These are phyloP conservation scores for Centropus bengalensis DNA, from an alignment of 2,113 vertebrate species.

Conservation along the genomic window DNA sequence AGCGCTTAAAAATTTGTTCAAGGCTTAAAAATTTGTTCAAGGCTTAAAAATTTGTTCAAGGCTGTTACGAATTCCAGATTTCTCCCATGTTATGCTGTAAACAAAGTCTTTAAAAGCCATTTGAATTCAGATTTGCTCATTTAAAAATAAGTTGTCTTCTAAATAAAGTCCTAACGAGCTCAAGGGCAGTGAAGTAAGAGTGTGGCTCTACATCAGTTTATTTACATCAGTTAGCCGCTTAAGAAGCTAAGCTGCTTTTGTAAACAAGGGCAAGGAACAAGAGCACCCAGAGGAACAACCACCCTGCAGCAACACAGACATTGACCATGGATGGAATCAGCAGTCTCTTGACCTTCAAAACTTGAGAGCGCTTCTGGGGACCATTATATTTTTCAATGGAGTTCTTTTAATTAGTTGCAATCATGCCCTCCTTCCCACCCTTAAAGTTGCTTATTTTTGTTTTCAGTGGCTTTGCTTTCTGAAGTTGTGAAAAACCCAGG, in stretches of 20 bases:
- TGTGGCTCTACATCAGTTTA: background rate
- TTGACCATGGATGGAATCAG: background rate
- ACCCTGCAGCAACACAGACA: background rate
- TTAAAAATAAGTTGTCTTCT: background rate
- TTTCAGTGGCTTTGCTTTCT: background rate
- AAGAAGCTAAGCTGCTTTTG: background rate
- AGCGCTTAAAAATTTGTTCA: background rate
- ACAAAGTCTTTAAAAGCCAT: background rate
- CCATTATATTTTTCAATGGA: background rate
- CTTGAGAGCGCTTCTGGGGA: background rate
- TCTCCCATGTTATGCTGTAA: background rate
- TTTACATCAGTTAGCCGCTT: background rate
- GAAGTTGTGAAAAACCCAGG: background rate
- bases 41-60: background rate
- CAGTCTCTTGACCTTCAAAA: background rate
- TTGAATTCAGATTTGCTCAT: background rate
- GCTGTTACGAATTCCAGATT: background rate
- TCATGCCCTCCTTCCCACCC: background rate
- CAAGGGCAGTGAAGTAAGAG: background rate
- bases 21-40: too few species aligned
- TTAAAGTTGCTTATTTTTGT: background rate
- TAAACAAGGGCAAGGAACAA: background rate
- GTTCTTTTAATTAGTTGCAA: background rate
- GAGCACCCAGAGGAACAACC: background rate
- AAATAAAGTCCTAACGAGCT: background rate